A percentile compares a stretch with the other conserved stretches of the same genome.
Evolutionary conservation across 2,113 vertebrate species (phyloP).

Genomic region (Alces alces): DNA sequence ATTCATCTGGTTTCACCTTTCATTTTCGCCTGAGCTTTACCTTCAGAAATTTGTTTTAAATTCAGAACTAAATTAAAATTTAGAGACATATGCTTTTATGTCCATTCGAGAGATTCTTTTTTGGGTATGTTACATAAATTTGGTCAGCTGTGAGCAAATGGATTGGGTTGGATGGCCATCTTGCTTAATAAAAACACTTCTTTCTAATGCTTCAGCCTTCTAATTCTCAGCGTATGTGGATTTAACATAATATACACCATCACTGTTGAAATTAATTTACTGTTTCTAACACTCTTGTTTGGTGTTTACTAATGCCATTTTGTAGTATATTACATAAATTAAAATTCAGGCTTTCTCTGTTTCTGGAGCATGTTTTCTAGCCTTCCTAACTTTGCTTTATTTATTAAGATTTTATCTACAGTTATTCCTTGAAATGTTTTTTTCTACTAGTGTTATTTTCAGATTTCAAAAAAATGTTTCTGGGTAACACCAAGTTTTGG

Average conservation of each 20-base stretch:
- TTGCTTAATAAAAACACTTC: slow-evolving; percentile 46
- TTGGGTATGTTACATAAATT: background rate
- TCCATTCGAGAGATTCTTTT: slow-evolving; percentile 19
- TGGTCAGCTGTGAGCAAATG: slow-evolving; percentile 31
- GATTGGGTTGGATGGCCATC: slow-evolving; percentile 24
- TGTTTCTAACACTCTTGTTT: slow-evolving; percentile 59
- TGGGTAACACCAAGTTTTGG: slow-evolving; percentile 39
- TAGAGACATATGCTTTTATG: slow-evolving; percentile 1
- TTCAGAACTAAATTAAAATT: slow-evolving; percentile 40
- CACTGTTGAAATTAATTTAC: slow-evolving; percentile 53
- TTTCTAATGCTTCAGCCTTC: slow-evolving; percentile 59
- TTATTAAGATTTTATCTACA: slow-evolving; percentile 58
- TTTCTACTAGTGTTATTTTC: slow-evolving; percentile 44
- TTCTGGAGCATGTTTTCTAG: slow-evolving; percentile 67
- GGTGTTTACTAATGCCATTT: slow-evolving; percentile 54
- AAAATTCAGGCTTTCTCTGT: slow-evolving; percentile 54
- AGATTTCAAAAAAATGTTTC: background rate
- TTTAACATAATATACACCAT: slow-evolving; percentile 48
- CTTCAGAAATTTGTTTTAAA: slow-evolving; percentile 31
- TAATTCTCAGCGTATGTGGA: slow-evolving; percentile 46
- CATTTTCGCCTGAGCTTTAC: slow-evolving; percentile 16
- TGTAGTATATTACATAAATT: slow-evolving; percentile 39
- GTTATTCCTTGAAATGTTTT: slow-evolving; percentile 55
- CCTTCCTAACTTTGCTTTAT: slow-evolving; percentile 47
- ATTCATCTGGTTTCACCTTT: slow-evolving; percentile 44